A percentile compares a stretch with the other conserved stretches of the same genome.
Conservation (phyloP, 2,113 vertebrate genomes). For the Xenus cinereus region DNA sequence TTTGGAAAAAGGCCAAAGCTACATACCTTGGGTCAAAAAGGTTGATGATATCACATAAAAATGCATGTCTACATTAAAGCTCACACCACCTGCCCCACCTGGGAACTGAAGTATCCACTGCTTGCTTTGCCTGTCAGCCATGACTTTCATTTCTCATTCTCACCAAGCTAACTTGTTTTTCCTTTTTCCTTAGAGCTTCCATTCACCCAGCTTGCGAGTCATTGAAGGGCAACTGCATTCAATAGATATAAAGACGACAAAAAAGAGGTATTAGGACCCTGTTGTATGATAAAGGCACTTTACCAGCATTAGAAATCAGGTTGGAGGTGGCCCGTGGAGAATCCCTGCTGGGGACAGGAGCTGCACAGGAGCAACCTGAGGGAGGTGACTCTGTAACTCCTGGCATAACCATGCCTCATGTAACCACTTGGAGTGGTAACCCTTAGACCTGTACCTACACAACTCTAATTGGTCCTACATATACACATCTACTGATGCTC, state of each 20-base stretch:
- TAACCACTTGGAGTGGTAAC: neutral
- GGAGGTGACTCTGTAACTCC: neutral
- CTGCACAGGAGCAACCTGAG: neutral
- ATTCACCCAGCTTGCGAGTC: neutral
- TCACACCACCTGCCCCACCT: neutral
- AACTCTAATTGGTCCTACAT: neutral
- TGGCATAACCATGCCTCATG: fast-evolving
- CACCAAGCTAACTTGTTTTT: neutral
- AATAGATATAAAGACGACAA: neutral
- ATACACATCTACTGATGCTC: neutral
- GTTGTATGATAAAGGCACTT: neutral
- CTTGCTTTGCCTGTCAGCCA: neutral
- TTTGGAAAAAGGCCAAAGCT: neutral
- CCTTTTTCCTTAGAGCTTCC: neutral
- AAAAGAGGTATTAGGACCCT: neutral
- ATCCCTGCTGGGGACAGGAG: neutral
- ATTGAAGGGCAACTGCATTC: neutral
- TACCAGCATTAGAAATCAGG: neutral
- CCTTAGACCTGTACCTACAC: neutral
- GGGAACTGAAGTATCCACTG: neutral
- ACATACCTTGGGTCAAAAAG: neutral
- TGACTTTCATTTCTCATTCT: neutral
- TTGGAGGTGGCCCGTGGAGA: neutral
- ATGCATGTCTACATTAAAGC: neutral
- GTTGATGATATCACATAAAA: neutral